Conservation (phyloP, 2,888 invertebrate genomes). For the Scaptomyza flava region DNA sequence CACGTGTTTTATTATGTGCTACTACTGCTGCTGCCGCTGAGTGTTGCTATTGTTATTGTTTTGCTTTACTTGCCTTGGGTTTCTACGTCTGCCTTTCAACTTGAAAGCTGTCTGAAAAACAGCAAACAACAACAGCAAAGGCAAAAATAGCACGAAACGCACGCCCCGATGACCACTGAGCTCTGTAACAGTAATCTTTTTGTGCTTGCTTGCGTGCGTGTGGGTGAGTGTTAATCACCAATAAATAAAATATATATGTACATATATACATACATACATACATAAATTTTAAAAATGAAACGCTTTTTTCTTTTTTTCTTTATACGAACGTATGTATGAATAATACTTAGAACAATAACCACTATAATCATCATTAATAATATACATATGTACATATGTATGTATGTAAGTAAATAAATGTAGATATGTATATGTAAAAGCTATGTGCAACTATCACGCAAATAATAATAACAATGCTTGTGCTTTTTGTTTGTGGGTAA, state of each 20-base stretch:
- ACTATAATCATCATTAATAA: slow-evolving; percentile 4
- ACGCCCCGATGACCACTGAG: slow-evolving; percentile 41
- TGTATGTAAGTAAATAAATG: background rate
- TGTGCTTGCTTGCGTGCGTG: slow-evolving; percentile 24
- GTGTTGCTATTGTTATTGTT: slow-evolving; percentile 29
- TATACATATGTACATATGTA: background rate
- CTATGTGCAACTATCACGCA: slow-evolving; percentile 11
- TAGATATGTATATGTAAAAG: background rate
- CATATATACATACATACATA: background rate
- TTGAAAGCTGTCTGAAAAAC: slow-evolving; percentile 42
- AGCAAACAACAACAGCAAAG: slow-evolving; percentile 23
- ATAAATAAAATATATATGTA: slow-evolving; percentile 13
- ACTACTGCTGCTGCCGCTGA: slow-evolving; percentile 28
- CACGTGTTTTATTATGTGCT: slow-evolving; percentile 76
- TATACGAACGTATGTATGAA: background rate
- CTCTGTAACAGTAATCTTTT: slow-evolving; percentile 39
- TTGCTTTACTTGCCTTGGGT: slow-evolving; percentile 54
- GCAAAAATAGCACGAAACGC: slow-evolving; percentile 49
- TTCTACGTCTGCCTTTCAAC: slow-evolving; percentile 55
- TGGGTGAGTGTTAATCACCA: slow-evolving; percentile 25
- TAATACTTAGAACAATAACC: slow-evolving; percentile 22
- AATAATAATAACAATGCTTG: slow-evolving; percentile 31
- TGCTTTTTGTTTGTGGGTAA: slow-evolving; percentile 6
- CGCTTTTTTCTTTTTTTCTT: background rate
- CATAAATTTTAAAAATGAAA: background rate